These are phyloP conservation scores for Tenthredo distinguenda DNA, from an alignment of 2,888 invertebrate genomes.

Conservation along the genomic window DNA sequence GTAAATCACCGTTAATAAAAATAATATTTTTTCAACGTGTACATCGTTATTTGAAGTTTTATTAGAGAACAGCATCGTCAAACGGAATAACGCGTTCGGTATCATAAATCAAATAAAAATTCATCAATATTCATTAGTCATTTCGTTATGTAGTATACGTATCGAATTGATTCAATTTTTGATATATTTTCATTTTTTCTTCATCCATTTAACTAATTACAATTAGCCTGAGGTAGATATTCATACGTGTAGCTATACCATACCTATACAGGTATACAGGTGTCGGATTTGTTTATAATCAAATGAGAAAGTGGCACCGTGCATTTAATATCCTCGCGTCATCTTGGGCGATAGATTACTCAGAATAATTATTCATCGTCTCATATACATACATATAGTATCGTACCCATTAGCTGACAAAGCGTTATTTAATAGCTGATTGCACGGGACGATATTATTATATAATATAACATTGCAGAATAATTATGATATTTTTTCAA, in stretches of 20 bases:
- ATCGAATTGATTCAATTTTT: background rate
- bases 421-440: slow-evolving; percentile 36
- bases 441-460: background rate
- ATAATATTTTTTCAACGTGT: too few species aligned
- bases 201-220: background rate
- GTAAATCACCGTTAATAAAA: too few species aligned
- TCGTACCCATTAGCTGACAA: background rate
- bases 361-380: background rate
- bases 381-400: background rate
- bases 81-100: too few species aligned
- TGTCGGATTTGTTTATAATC: background rate
- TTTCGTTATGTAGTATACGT: background rate
- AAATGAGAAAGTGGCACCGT: background rate
- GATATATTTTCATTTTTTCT: background rate
- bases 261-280: background rate
- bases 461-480: background rate
- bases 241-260: background rate
- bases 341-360: background rate
- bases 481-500: background rate
- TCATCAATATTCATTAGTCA: background rate
- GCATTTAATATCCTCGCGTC: background rate
- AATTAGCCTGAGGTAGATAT: background rate
- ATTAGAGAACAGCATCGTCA: too few species aligned
- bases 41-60: too few species aligned
- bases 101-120: background rate